Percentiles rank a stretch among this genome's conserved stretches.
These are phyloP conservation scores for Anoplopoma fimbria DNA, from an alignment of 2,113 vertebrate species.

Conservation along the genomic window DNA sequence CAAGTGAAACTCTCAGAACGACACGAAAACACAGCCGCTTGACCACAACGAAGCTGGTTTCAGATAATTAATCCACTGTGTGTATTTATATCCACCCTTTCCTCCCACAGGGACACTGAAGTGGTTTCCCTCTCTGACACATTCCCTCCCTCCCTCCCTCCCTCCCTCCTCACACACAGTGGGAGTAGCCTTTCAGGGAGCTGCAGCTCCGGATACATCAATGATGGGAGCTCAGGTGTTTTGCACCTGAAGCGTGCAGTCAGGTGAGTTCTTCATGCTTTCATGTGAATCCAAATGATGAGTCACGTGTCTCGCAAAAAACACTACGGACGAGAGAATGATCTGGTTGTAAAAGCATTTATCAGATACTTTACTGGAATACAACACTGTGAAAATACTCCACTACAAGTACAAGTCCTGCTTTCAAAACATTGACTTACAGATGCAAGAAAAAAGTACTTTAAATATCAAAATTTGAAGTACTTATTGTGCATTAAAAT, in stretches of 20 bases:
- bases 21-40: neutral
- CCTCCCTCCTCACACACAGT: no score
- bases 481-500: neutral
- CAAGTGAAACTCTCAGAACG: neutral
- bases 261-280: conserved; percentile 10
- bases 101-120: conserved; percentile 2
- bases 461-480: no score
- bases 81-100: conserved; percentile 17
- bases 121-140: conserved; percentile 27
- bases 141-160: neutral
- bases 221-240: conserved; percentile 33
- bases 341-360: neutral
- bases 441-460: no score
- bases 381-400: no score
- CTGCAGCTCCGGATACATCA: neutral
- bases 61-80: neutral
- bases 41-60: no score
- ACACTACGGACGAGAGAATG: neutral
- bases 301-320: neutral
- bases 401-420: no score
- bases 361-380: neutral
- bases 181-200: neutral
- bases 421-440: no score
- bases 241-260: conserved; percentile 36
- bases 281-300: neutral